Evolutionary conservation across 2,797 vertebrate species (phyloP).

Genomic region (Acridotheres tristis): DNA sequence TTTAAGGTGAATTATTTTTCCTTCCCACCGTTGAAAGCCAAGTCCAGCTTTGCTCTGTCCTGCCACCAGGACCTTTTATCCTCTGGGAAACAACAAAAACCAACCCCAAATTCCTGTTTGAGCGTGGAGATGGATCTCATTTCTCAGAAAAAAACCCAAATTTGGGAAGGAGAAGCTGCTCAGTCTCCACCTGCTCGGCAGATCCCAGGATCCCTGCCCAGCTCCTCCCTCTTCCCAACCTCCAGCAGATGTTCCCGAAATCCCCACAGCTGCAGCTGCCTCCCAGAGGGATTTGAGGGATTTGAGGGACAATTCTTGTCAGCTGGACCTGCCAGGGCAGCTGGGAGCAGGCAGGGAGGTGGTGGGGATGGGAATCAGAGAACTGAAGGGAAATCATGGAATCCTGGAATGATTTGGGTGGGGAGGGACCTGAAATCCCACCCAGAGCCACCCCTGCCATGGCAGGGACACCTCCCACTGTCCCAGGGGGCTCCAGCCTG

Average conservation of each 20-base stretch:
- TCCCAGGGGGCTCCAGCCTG: not conserved
- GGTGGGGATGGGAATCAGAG: not conserved
- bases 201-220: not conserved
- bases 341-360: not conserved
- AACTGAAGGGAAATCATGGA: rapidly evolving
- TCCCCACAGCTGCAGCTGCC: not conserved
- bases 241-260: not conserved
- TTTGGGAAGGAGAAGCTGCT: not conserved
- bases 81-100: not conserved
- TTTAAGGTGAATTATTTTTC: not conserved
- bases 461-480: no score
- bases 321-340: not conserved
- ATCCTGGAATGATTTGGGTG: not conserved
- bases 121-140: not conserved
- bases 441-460: no score
- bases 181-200: not conserved
- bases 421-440: no score
- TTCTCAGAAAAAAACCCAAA: not conserved
- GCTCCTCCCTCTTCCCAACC: not conserved
- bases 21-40: not conserved
- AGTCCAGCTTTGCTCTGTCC: not conserved
- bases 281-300: not conserved
- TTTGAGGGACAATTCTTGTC: not conserved
- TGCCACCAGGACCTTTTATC: not conserved
- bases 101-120: not conserved